Evolutionary conservation across 2,113 vertebrate genomes (phyloP), one percentile per base, ranked within the genome.

Genomic region (Caranx ignobilis): DNA sequence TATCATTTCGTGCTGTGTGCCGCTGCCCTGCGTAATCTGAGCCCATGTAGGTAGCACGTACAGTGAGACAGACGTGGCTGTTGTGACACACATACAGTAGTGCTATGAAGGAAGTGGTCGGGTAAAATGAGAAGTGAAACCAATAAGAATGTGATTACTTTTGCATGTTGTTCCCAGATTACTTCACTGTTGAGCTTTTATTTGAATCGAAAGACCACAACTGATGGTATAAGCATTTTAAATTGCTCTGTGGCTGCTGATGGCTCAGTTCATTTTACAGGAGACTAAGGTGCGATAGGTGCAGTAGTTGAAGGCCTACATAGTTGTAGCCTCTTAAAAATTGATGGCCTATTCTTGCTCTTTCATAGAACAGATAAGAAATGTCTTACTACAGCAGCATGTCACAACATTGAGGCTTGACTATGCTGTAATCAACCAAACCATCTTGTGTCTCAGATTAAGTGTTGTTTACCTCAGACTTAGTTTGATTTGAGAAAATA

Each of bases 11-110:
- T 57, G 56, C 41, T 3, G 56, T 55, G 71, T 56, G 45, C 48
- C 8, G 10, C 55, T 37, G 39, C 34, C 64, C 66, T 9, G 34
- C 74, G 73, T 72, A 84, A 86, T 62, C 67, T 37, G 71, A 86
- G 0, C 73, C 48, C 0, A 3, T 61, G 62, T 56, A 35, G 54
- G 54, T 60, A 43, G n/a, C 61, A 69, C 1, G 13, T 45, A 18
- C 81, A 69, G 57, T 21, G 73, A 59, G 62, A 63, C 59, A 61
- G 35, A 50, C 63, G 5, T 26, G n/a, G 70, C 45, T 13, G 81
- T 50, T 70, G 66, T 89, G 71, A 64, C 71, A 83, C 26, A 69
- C 16, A 48, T 55, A 26, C 26, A 26, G 26, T 26, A 39, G 68
- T 15, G 57, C 47, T 34, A 19, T 69, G 26, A 45, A 50, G 69